Base-by-base conservation (phyloP, 2,888 invertebrate genomes). In the Heliconius hortense region DNA sequence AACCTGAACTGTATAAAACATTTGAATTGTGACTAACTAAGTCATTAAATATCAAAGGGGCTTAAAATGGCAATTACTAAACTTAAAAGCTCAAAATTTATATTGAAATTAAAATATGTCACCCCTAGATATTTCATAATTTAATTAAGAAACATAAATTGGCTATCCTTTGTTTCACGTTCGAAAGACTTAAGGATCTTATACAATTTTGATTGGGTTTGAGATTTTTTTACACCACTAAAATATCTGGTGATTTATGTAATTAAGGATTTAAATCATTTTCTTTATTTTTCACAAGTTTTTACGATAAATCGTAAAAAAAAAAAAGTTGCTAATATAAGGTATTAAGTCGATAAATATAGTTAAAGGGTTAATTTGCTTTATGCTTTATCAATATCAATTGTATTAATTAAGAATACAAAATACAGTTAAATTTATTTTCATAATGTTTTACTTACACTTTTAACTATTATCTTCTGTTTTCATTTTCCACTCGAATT, bases 21-120 rank as follows among this genome's bases (percentile, higher is more conserved):
- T 64, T 75, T 26, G 62, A 62, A 67, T 62, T 67, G 53, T 66
- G 31, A 64, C 60, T 73, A 76, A 73, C 60, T 62, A 68, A 31
- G 60, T 62, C 60, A 67, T 76, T 71, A 71, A 31, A 59, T 74
- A 67, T 76, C 74, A 76, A 71, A 75, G 56, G 56, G 26, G 48
- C 60, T 43, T 75, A 75, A 77, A 75, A 64, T 31, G 59, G 53
- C 73, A 63, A 73, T 76, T 76, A 64, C 21, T 35, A 59, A 56
- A 59, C 26, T 13, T 63, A 70, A 74, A 39, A 28, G 67, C 59
- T 18, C 66, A 67, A 26, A n/a, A 56, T 35, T 60, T 70, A 53
- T 39, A 56, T 59, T 43, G 15, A n/a, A 69, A 69, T 63, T 63
- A 63, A 35, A 70, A 70, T 64, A 64, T 64, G 64, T 70, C 74